Conservation (phyloP, 2,113 vertebrate genomes). For the Pluvialis apricaria region DNA sequence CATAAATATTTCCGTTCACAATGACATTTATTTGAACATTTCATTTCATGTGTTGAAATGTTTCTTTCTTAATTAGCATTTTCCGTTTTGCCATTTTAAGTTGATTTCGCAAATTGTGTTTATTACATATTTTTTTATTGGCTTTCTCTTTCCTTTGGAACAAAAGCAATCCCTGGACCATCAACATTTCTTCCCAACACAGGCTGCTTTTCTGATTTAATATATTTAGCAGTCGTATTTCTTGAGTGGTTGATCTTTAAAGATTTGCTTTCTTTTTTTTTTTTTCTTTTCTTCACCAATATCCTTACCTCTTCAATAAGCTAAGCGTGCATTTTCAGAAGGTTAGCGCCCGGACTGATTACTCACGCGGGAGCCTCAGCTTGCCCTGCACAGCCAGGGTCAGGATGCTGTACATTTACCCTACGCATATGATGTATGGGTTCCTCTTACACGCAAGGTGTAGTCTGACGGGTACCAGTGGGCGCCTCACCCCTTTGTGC, state of each 20-base stretch:
- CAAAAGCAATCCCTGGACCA: neutral
- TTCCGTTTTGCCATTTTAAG: neutral
- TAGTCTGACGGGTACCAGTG: fast-evolving
- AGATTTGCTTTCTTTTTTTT: neutral
- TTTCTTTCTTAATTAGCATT: neutral
- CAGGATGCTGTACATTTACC: fast-evolving
- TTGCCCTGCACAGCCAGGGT: neutral
- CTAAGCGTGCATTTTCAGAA: neutral
- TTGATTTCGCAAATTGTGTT: neutral
- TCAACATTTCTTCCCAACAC: neutral
- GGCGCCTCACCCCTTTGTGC: fast-evolving
- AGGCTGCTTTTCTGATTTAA: neutral
- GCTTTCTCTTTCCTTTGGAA: neutral
- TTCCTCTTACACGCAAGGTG: neutral
- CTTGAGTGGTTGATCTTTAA: neutral
- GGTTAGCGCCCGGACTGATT: fast-evolving
- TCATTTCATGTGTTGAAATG: neutral
- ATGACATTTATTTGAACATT: neutral
- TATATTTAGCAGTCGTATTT: too few species aligned
- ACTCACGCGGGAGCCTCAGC: fast-evolving
- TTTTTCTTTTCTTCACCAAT: neutral
- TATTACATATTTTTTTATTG: neutral
- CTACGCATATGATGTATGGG: fast-evolving
- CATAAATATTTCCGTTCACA: neutral
- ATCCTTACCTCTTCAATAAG: neutral